Evolutionary conservation across 2,797 vertebrate genomes (phyloP).

Genomic region (Allobates femoralis): DNA sequence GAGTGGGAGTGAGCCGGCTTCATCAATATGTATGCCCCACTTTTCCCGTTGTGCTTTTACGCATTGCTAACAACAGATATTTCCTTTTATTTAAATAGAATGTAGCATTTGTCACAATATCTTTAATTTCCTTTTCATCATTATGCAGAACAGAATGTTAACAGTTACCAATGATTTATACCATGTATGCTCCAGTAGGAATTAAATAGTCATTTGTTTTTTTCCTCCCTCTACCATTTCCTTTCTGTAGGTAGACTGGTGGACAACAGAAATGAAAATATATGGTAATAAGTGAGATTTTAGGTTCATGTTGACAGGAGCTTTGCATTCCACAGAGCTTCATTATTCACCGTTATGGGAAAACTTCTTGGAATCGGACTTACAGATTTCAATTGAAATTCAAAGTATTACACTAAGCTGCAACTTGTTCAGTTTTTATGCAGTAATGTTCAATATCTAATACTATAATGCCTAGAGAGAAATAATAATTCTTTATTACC

Average conservation of each 20-base stretch:
- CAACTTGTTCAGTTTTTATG: conserved; percentile 31
- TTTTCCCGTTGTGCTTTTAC: background rate
- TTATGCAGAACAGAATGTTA: background rate
- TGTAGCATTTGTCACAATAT: background rate
- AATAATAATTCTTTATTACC: conserved; percentile 22
- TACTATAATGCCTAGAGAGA: conserved; percentile 16
- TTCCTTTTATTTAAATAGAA: background rate
- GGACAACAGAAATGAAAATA: conserved; percentile 41
- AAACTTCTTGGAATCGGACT: conserved; percentile 29
- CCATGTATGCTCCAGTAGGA: background rate
- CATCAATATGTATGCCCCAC: background rate
- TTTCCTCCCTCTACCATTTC: background rate
- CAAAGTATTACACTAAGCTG: conserved; percentile 35
- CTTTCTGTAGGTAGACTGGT: background rate
- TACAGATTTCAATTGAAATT: conserved; percentile 52
- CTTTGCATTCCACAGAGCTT: conserved; percentile 44
- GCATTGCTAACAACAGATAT: background rate
- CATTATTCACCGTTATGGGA: conserved; percentile 46
- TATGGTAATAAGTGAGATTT: conserved; percentile 44
- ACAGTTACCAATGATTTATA: conserved; percentile 10
- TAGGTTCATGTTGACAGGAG: conserved; percentile 44
- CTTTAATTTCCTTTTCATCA: conserved; percentile 9
- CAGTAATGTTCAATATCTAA: conserved; percentile 38
- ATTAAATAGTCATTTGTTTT: background rate
- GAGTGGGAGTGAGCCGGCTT: background rate